Evolutionary conservation across 2,797 vertebrate species (phyloP).

Genomic region (Tangara arthus): DNA sequence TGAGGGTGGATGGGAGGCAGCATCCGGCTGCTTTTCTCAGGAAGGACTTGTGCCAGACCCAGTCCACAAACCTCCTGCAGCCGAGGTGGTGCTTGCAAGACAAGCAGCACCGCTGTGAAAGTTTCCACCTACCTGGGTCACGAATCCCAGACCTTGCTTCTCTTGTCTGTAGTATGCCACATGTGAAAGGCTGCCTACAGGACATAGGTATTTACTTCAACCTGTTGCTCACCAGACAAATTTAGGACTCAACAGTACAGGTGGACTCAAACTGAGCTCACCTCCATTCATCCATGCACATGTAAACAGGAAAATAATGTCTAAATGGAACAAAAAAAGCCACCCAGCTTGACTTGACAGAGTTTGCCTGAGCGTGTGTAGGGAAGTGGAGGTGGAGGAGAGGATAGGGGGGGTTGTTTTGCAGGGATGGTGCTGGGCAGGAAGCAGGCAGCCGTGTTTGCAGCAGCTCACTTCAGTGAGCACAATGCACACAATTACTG

Average conservation of each 20-base stretch:
- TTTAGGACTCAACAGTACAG: not conserved
- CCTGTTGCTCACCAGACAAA: not conserved
- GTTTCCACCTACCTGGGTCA: not conserved
- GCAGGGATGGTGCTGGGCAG: not conserved
- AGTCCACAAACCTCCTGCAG: not conserved
- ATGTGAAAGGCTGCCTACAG: not conserved
- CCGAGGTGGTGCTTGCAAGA: rapidly evolving
- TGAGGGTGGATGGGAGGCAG: not conserved
- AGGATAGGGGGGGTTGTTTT: not conserved
- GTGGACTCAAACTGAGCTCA: not conserved
- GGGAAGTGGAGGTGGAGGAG: not conserved
- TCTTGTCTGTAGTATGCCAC: not conserved
- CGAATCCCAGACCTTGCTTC: not conserved
- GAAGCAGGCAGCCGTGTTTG: not conserved
- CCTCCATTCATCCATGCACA: not conserved
- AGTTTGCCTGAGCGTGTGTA: not conserved
- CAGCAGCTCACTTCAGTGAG: not conserved
- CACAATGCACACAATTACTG: conserved; percentile 1
- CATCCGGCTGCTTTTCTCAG: rapidly evolving
- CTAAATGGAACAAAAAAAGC: not conserved
- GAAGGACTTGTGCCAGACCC: not conserved
- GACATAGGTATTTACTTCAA: not conserved
- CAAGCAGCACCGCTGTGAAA: not conserved
- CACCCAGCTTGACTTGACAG: not conserved
- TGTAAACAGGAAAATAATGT: not conserved